phyloP scores from a whole-genome alignment of 2,888 invertebrate genomes.

The Hedychridium roseum region DNA sequence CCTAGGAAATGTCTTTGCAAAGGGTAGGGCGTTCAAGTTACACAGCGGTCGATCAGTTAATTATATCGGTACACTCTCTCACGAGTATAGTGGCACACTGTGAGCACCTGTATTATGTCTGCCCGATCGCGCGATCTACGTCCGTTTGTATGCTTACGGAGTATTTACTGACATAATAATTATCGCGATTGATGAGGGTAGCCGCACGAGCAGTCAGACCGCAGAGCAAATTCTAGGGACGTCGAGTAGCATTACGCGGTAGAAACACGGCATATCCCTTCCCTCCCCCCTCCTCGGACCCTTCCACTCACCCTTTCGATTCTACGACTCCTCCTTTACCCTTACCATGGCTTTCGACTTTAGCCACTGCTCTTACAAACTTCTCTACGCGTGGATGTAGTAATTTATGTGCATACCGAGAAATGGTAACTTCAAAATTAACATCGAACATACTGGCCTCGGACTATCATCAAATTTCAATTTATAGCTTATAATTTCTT shows the following conservation, averaged over 20 bases:
- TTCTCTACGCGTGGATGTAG: too few species aligned
- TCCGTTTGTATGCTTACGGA: conserved; percentile 39
- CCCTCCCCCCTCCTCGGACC: conserved; percentile 8
- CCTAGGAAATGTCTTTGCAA: too few species aligned
- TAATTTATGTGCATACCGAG: too few species aligned
- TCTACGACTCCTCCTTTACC: too few species aligned
- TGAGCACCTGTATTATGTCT: conserved; percentile 26
- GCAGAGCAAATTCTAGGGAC: conserved; percentile 56
- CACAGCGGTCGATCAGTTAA: conserved; percentile 38
- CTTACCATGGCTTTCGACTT: too few species aligned
- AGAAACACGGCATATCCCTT: conserved; percentile 17
- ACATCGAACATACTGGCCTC: too few species aligned
- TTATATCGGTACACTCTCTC: conserved; percentile 38
- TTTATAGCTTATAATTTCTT: too few species aligned
- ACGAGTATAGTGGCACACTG: conserved; percentile 27
- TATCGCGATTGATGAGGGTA: conserved; percentile 57
- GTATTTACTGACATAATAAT: conserved; percentile 61
- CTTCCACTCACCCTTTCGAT: conserved; percentile 8
- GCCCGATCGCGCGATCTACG: conserved; percentile 21
- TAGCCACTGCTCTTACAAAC: too few species aligned
- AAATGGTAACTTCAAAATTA: too few species aligned
- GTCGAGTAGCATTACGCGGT: conserved; percentile 44
- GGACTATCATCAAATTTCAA: too few species aligned
- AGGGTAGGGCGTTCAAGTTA: too few species aligned
- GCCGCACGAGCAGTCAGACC: conserved; percentile 56